Evolutionary conservation across 2,113 vertebrate species (phyloP), one percentile per base, ranked within the genome.

Genomic region (Passerina amoena): DNA sequence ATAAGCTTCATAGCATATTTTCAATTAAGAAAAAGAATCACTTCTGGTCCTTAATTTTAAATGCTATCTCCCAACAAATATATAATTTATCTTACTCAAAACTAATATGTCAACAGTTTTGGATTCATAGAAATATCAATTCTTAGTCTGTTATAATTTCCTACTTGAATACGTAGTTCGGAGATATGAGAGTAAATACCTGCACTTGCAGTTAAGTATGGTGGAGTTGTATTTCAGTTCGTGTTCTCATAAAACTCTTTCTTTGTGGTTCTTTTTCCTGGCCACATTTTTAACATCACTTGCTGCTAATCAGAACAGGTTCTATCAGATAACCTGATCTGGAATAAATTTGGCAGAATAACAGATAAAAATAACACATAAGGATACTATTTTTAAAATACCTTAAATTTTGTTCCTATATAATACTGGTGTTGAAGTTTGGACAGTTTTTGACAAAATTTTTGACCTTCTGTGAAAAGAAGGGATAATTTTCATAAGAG

Each of bases 11-110:
- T 7, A 91, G 60, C 23, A 54, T 56, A 88, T 94, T 91, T 88
- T 92, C 81, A 89, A 83, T 89, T 95, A 96, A 93, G 94, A 89
- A 96, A 95, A 95, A 92, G 44, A 93, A 86, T 94, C 9, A 86
- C 42, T 93, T 87, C 64, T 95, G 42, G 30, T 95, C 20, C 45
- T 92, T 87, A 91, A 86, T 92, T 87, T 50, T 82, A 92, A 91
- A 93, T 82, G 77, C 10, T 91, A 31, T 79, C 54, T 91, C 73
- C 84, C 76, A 86, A 69, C 24, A 93, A 95, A 88, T 53, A 53
- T 44, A 50, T 80, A 42, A 91, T 95, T 86, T 53, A 45, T 96
- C 92, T 93, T 95, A 86, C 63, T 96, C 91, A 91, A 77, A 83
- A 85, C 47, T 92, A 86, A 95, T 92, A 73, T 70, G 69, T 80